Evolutionary conservation across 92 coral and sea anemone genomes (phyloP), one percentile per base, ranked within the genome.

Genomic region (Porites divaricata): DNA sequence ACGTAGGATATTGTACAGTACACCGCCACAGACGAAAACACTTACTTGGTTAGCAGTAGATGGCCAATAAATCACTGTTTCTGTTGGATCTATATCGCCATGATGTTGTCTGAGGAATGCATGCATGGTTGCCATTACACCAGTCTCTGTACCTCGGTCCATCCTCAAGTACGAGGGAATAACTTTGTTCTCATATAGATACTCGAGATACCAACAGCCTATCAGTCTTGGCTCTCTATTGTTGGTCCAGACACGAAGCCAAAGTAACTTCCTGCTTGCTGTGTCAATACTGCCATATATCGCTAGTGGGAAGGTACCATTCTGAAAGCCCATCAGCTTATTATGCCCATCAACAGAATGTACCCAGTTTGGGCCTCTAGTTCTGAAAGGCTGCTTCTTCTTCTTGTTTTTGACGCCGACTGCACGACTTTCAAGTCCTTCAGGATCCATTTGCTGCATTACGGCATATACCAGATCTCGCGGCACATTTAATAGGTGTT

Each of bases 61-160:
- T 59, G 91, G 88, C 28, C 91, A 84, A 81, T 75, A 83, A 57
- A 88, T 56, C 58, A 88, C 81, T 41, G 85, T 83, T 23, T 83
- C 88, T 50, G 74, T 70, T 15, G 88, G 88, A 70, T 83, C 88
- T 35, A 83, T 23, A 70, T 78, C 81, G 58, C 81, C 81, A 50
- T 77, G 81, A 19, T 84, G 86, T 19, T n/a, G n/a, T n/a, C 76
- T 75, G 22, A 84, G 83, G 59, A 77, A 89, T 1, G 85, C 83
- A 70, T 84, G 92, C 75, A 89, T 89, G 6, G 92, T 89, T 16
- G 92, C 83, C 82, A 89, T 89, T 8, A 80, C 65, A 22, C 81
- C 89, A 3, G 89, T 89, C 26, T 89, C 92, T 1, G 86, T 84
- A 53, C 92, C 92, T 77, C 70, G 72, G 89, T 89, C 89, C 72